phyloP scores from a whole-genome alignment of 2,888 invertebrate species.

The Noctuana brunneofusca region DNA sequence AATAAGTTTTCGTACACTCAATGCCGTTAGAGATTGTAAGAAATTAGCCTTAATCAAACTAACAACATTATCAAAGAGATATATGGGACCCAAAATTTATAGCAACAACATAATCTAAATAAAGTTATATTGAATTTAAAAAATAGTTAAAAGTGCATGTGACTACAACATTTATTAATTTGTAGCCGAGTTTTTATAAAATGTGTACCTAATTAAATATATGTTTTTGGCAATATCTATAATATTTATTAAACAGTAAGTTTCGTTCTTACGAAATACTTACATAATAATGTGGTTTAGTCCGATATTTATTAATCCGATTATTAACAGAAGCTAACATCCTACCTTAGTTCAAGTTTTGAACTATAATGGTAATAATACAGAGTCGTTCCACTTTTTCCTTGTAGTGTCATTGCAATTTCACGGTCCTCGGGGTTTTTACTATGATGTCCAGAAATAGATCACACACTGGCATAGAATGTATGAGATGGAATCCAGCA shows the following conservation, averaged over 20 bases:
- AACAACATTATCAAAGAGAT: too few relatives aligned
- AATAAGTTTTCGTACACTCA: neutral
- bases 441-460: constrained; percentile 37
- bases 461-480: constrained; percentile 33
- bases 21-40: neutral
- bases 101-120: too few relatives aligned
- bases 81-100: too few relatives aligned
- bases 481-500: constrained; percentile 25
- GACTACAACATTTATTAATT: too few relatives aligned
- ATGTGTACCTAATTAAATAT: too few relatives aligned
- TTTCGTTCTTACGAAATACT: too few relatives aligned
- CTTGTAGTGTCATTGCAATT: constrained; percentile 25
- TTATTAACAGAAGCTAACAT: neutral
- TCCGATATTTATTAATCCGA: neutral
- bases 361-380: constrained; percentile 19
- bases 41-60: too few relatives aligned
- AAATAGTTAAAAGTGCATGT: too few relatives aligned
- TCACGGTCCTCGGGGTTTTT: constrained; percentile 33
- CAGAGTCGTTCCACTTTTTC: constrained; percentile 14
- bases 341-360: neutral
- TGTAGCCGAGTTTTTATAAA: too few relatives aligned
- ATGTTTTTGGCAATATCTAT: too few relatives aligned
- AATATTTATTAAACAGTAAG: too few relatives aligned
- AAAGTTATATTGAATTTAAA: too few relatives aligned
- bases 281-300: neutral